Evolutionary conservation across 2,797 vertebrate genomes (phyloP).

Genomic region (Hypotaenidia okinawae): DNA sequence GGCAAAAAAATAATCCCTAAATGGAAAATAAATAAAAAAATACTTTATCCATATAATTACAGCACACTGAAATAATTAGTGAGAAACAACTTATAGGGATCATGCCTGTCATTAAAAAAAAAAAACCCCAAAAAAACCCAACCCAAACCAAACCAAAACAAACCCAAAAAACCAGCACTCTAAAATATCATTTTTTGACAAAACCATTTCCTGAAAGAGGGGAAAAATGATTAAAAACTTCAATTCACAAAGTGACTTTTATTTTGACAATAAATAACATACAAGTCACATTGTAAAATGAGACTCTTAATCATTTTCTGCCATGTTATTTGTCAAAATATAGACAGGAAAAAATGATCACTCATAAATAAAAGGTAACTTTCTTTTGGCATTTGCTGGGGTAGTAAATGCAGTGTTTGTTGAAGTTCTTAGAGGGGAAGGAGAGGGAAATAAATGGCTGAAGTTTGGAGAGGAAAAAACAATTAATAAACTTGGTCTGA

Average conservation of each 20-base stretch:
- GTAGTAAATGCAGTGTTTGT: constrained; percentile 36
- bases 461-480: not conserved
- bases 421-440: constrained; percentile 32
- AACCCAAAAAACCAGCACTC: not conserved
- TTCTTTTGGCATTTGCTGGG: constrained; percentile 54
- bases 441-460: not conserved
- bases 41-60: constrained; percentile 45
- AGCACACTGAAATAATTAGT: constrained; percentile 68
- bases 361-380: constrained; percentile 75
- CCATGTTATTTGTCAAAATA: constrained; percentile 78
- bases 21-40: constrained; percentile 65
- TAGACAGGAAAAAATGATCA: constrained; percentile 71
- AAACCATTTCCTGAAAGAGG: constrained; percentile 63
- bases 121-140: too few relatives aligned
- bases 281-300: constrained; percentile 78
- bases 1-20: constrained; percentile 14
- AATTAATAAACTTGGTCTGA: not conserved
- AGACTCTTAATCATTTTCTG: constrained; percentile 74
- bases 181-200: constrained; percentile 65
- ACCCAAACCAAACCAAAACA: too few relatives aligned
- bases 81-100: constrained; percentile 48
- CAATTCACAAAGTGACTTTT: constrained; percentile 78
- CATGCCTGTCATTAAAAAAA: constrained; percentile 36
- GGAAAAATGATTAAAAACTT: constrained; percentile 76
- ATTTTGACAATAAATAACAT: constrained; percentile 79